These are phyloP conservation scores for Leptodactylus fallax DNA, from an alignment of 2,797 vertebrate species.

Conservation along the genomic window DNA sequence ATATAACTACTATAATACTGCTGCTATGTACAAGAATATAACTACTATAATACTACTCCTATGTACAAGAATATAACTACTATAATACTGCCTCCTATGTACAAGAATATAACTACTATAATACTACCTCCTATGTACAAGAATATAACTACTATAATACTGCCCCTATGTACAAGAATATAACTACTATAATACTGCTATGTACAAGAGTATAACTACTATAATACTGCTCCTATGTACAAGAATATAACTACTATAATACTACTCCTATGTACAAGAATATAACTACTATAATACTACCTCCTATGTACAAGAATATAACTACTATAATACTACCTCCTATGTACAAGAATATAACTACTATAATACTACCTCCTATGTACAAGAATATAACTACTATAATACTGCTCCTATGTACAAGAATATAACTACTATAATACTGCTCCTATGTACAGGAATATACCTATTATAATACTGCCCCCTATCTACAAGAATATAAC, in stretches of 20 bases:
- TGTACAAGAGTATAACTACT: not conserved
- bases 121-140: no score
- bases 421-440: no score
- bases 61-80: not conserved
- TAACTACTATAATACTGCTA: conserved; percentile 2
- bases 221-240: not conserved
- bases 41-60: not conserved
- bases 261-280: no score
- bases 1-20: conserved; percentile 15
- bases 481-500: no score
- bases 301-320: not conserved
- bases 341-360: conserved; percentile 2
- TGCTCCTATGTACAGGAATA: no score
- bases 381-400: conserved; percentile 6
- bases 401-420: no score
- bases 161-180: not conserved
- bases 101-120: no score
- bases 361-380: conserved; percentile 3
- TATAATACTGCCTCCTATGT: not conserved
- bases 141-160: no score
- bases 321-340: conserved; percentile 6
- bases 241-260: not conserved
- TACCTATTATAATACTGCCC: no score
- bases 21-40: conserved; percentile 5
- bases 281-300: not conserved